phyloP scores from a whole-genome alignment of 2,888 invertebrate genomes.

The Diaperis boleti region DNA sequence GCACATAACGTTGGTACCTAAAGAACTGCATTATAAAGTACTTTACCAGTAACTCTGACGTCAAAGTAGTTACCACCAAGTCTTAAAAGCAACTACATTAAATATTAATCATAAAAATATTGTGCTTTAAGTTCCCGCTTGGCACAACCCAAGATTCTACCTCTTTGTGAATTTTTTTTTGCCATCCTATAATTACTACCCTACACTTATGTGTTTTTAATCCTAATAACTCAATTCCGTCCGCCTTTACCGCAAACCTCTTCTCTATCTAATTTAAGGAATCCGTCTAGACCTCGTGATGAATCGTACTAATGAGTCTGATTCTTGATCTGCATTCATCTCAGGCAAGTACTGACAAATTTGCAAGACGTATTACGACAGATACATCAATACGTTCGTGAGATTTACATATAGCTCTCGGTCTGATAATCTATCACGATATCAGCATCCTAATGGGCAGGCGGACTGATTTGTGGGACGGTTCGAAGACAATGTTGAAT shows the following conservation, averaged over 20 bases:
- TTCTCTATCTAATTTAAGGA: background rate
- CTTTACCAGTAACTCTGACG: too few species aligned
- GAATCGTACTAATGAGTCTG: conserved; percentile 37
- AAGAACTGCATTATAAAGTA: too few species aligned
- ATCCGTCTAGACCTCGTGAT: background rate
- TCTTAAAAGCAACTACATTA: too few species aligned
- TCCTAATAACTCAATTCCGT: conserved; percentile 4
- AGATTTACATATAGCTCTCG: conserved; percentile 60
- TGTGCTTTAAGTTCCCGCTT: too few species aligned
- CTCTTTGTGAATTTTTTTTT: background rate
- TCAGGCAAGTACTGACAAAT: conserved; percentile 57
- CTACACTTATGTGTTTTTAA: background rate
- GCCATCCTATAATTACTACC: background rate
- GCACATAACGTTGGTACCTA: too few species aligned
- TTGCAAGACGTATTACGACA: conserved; percentile 59
- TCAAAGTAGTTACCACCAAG: too few species aligned
- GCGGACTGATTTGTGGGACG: conserved; percentile 59
- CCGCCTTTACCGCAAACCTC: background rate
- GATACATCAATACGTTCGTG: conserved; percentile 59
- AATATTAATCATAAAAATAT: too few species aligned
- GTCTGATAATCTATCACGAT: conserved; percentile 61
- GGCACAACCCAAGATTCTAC: too few species aligned
- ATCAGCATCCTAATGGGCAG: conserved; percentile 60
- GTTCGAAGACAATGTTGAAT: conserved; percentile 58
- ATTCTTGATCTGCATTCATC: conserved; percentile 52